Conservation (phyloP, 1,140 invertebrate species). For the Hycleus cichorii region DNA sequence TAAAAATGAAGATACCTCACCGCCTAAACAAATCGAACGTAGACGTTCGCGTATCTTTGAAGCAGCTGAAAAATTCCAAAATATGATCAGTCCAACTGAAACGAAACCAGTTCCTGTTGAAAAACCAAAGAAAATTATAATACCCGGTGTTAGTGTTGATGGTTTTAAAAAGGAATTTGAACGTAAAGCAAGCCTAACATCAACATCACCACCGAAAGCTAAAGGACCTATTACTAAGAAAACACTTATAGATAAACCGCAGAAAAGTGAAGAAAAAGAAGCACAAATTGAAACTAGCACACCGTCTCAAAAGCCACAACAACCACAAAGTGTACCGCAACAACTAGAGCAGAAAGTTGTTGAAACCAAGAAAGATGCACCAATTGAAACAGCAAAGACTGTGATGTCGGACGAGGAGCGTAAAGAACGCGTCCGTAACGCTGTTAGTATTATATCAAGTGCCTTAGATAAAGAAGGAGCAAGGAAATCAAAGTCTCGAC, state of each 20-base stretch:
- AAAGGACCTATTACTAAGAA: conserved; percentile 27
- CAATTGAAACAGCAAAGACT: conserved; percentile 28
- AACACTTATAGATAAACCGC: conserved; percentile 9
- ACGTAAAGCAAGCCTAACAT: conserved; percentile 60
- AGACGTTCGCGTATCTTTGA: conserved; percentile 63
- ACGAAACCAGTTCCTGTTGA: conserved; percentile 41
- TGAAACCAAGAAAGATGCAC: conserved; percentile 29
- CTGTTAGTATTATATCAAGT: conserved; percentile 51
- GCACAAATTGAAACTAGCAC: conserved; percentile 3
- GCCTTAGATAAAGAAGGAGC: conserved; percentile 48
- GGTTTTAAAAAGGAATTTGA: conserved; percentile 80
- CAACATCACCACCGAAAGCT: conserved; percentile 40
- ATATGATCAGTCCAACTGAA: conserved; percentile 42
- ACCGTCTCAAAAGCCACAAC: conserved; percentile 23
- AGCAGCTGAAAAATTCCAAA: conserved; percentile 64
- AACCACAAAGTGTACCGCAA: not conserved
- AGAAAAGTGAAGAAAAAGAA: conserved; percentile 4
- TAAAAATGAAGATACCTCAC: conserved; percentile 21
- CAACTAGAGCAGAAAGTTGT: conserved; percentile 28
- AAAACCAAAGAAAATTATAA: conserved; percentile 71
- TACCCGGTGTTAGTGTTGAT: conserved; percentile 72
- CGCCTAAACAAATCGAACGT: conserved; percentile 44
- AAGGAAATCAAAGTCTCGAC: conserved; percentile 43
- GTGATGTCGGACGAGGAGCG: conserved; percentile 37
- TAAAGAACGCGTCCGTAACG: conserved; percentile 48